phyloP scores from a whole-genome alignment of 2,888 invertebrate species.

The Drosophila suboccidentalis region DNA sequence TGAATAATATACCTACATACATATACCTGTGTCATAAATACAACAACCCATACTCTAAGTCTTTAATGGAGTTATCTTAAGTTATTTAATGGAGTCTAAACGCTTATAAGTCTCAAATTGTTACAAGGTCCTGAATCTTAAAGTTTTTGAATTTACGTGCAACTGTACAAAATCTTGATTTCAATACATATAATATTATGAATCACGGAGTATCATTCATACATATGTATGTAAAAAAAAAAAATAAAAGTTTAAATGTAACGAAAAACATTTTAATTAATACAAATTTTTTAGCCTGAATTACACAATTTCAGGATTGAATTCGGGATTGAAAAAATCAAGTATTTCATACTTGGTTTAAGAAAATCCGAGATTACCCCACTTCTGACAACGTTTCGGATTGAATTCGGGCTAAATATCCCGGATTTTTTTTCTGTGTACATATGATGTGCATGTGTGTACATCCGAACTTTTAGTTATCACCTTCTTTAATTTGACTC shows the following conservation, averaged over 20 bases:
- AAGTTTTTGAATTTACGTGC: background rate
- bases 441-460: background rate
- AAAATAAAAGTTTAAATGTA: too few species aligned
- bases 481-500: background rate
- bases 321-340: too few species aligned
- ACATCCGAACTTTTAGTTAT: background rate
- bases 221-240: too few species aligned
- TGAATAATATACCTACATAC: background rate
- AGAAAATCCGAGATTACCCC: too few species aligned
- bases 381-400: too few species aligned
- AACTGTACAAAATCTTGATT: background rate
- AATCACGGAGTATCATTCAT: background rate
- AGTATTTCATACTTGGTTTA: too few species aligned
- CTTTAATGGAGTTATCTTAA: too few species aligned
- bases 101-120: background rate
- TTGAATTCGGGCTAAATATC: too few species aligned
- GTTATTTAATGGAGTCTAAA: background rate
- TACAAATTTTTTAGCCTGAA: too few species aligned
- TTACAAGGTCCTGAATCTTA: background rate
- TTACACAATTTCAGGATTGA: too few species aligned
- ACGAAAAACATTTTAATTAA: too few species aligned
- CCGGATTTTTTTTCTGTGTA: too few species aligned
- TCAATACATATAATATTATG: background rate
- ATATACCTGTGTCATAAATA: background rate
- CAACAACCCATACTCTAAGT: background rate